Conservation (phyloP, 2,797 vertebrate genomes). For the Lemur catta region DNA sequence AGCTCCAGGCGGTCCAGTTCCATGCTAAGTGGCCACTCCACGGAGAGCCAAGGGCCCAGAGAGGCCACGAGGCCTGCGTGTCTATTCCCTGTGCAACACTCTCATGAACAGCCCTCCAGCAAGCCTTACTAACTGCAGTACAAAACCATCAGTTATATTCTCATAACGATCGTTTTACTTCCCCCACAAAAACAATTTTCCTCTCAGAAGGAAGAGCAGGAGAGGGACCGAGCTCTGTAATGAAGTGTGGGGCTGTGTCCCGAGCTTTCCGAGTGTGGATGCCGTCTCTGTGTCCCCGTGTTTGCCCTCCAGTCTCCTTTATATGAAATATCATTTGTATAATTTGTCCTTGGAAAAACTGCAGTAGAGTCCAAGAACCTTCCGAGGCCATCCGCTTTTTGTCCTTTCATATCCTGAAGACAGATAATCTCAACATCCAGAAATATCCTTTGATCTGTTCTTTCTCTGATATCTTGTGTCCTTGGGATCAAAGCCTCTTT, state of each 20-base stretch:
- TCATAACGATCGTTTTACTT: not conserved
- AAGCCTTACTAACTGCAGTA: not conserved
- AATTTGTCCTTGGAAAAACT: not conserved
- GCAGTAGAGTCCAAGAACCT: not conserved
- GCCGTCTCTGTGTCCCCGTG: rapidly evolving
- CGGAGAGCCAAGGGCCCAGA: not conserved
- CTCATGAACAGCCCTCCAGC: not conserved
- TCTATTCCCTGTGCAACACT: not conserved
- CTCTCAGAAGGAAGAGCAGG: not conserved
- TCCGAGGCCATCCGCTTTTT: not conserved
- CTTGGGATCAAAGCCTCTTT: slow-evolving; percentile 92
- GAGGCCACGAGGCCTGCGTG: not conserved
- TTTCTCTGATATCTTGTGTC: slow-evolving; percentile 91
- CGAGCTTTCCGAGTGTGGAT: not conserved
- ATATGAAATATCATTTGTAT: not conserved
- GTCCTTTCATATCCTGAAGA: slow-evolving; percentile 28
- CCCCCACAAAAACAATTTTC: not conserved
- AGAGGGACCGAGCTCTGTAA: not conserved
- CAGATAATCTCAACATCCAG: slow-evolving; percentile 88
- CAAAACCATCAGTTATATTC: not conserved
- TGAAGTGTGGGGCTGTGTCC: not conserved
- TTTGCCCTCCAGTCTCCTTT: not conserved
- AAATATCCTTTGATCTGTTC: slow-evolving; percentile 90
- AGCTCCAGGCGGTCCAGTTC: not conserved
- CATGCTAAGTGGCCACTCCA: not conserved